phyloP scores from a whole-genome alignment of 2,113 vertebrate genomes.

The Tragelaphus strepsiceros region DNA sequence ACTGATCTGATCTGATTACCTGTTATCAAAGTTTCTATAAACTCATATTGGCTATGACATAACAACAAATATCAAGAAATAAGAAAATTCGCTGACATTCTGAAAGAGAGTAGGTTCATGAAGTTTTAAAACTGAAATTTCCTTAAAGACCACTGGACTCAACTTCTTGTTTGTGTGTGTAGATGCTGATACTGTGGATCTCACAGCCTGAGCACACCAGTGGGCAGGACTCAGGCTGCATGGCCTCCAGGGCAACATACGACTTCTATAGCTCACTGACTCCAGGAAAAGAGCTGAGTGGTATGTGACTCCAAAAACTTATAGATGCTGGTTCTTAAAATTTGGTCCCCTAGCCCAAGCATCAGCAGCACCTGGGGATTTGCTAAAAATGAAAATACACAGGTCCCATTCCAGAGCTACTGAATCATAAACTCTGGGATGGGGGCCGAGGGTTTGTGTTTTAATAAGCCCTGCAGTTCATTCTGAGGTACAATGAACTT shows the following conservation, averaged over 20 bases:
- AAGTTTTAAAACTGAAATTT: neutral
- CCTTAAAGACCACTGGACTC: neutral
- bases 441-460: neutral
- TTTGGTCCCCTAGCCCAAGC: neutral
- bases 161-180: neutral
- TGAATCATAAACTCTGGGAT: neutral
- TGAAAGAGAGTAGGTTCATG: neutral
- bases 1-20: neutral
- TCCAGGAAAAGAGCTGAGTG: neutral
- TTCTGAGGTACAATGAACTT: neutral
- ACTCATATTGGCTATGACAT: neutral
- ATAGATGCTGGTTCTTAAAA: neutral
- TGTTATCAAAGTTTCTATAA: neutral
- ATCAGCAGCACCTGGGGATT: neutral
- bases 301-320: neutral
- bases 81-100: neutral
- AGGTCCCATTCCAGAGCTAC: neutral
- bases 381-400: neutral
- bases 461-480: neutral
- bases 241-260: neutral
- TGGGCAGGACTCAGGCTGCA: neutral
- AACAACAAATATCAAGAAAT: neutral
- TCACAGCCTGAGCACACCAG: neutral
- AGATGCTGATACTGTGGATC: neutral
- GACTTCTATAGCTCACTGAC: neutral